Base-by-base conservation (phyloP, 2,113 vertebrate genomes). In the Pomatostomus ruficeps region DNA sequence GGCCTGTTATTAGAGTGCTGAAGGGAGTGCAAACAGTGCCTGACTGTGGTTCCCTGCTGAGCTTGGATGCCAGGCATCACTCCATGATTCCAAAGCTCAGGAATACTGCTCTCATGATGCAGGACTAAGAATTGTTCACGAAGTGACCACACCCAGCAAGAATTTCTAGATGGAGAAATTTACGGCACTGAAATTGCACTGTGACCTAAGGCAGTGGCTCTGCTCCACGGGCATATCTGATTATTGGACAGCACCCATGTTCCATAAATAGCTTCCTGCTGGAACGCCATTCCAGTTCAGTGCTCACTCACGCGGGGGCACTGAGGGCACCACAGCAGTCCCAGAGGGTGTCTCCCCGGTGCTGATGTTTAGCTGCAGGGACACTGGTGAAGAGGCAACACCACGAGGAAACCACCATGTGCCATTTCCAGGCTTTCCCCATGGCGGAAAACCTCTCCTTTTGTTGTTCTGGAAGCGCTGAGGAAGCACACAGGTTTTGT, bases 191-290 rank as follows among this genome's bases (percentile, higher is more conserved):
- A 78, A 93, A 93, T 33, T 94, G 82, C 93, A 61, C 85, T 73
- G 33, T 95, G 93, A 96, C 91, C 85, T 94, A 81, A 91, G 90
- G 91, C 92, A 68, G 80, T 81, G 92, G 91, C 95, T 84, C 21
- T 51, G 89, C 86, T 92, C 94, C 84, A 67, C 73, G 33, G 73
- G 70, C 91, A 5, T 26, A 83, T 87, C 96, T 92, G 95, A 81
- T 63, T 63, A 38, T 84, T 84, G 92, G 91, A 36, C 59, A 68
- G 89, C 88, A 89, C 46, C 43, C 5, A 62, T 62, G 91, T 63
- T 88, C 96, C 91, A 83, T 66, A 96, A 95, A 97, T 93, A 96
- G 91, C 94, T 82, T n/a, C 65, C 36, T 58, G 75, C 67, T 71
- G 59, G 91, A 95, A 95, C 79, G 87, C 81, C 66, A 14, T 70